Base-by-base conservation (phyloP, 2,113 vertebrate genomes). In the Hippocampus barbouri region DNA sequence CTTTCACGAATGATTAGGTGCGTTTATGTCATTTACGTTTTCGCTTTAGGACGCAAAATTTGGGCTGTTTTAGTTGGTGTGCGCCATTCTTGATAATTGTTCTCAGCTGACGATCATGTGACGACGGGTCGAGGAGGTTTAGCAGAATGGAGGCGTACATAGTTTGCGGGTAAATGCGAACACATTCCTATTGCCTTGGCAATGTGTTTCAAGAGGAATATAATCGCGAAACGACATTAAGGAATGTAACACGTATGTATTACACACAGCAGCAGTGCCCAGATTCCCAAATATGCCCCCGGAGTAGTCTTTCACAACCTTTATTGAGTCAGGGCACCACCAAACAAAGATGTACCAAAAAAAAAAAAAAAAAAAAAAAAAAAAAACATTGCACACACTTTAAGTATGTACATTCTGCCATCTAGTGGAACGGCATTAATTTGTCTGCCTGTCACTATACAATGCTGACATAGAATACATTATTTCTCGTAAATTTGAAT, bases 101-200 rank as follows among this genome's bases (percentile, higher is more conserved):
- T 51, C 4, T 79, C 85, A 87, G 76, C 74, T 87, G 83, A 85
- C 11, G 0, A 5, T 79, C 85, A 87, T 72, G 85, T 87, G 85
- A 75, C 0, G 16, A 15, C 23, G 3, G 38, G 20, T 43, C 40
- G 25, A 25, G 41, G 25, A n/a, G 18, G 38, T 64, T n/a, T n/a
- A 23, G 14, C 20, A 21, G 20, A 60, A 27, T 60, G 11, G 11
- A 61, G 15, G 27, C 16, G 34, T 16, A 20, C 25, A 27, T 27
- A 61, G 59, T 61, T 61, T 61, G 15, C 27, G 12, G 23, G 23
- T 27, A 20, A 59, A 59, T 23, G n/a, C 56, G 4, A 59, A 51
- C 4, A 51, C 8, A 34, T 16, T 59, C 7, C 59, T 27, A 14
- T 59, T 59, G 56, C 23, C 27, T 20, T 34, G 2, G 14, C 7